Evolutionary conservation across 2,797 vertebrate genomes (phyloP).

Genomic region (Artibeus lituratus): DNA sequence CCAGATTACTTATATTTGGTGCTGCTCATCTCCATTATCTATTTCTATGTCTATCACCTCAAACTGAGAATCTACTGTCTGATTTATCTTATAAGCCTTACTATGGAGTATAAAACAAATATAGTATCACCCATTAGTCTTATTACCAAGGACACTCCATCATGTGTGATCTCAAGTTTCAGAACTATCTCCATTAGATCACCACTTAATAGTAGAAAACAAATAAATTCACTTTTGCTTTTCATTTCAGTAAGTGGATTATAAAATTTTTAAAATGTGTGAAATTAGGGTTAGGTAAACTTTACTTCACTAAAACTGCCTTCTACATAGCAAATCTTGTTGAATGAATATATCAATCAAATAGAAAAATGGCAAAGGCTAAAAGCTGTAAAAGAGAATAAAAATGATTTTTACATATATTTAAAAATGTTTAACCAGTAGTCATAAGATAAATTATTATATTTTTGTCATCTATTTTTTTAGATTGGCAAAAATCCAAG

Average conservation of each 20-base stretch:
- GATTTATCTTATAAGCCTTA: neutral
- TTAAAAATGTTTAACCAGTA: neutral
- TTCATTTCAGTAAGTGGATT: neutral
- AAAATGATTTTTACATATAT: slow-evolving; percentile 14
- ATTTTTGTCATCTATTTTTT: slow-evolving; percentile 6
- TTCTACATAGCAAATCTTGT: neutral
- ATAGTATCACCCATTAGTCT: neutral
- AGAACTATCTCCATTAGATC: neutral
- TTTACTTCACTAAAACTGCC: neutral
- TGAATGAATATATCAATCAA: neutral
- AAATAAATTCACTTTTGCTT: neutral
- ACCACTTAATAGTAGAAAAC: neutral
- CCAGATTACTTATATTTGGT: neutral
- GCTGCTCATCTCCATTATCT: neutral
- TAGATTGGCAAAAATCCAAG: slow-evolving; percentile 4
- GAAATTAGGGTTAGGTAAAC: neutral
- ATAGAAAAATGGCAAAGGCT: neutral
- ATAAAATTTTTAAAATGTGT: neutral
- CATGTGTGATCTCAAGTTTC: neutral
- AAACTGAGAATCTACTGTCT: neutral
- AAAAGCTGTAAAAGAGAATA: neutral
- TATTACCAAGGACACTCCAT: neutral
- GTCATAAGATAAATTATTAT: neutral
- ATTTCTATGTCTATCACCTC: neutral
- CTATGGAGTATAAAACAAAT: neutral